These are phyloP conservation scores for Oxyruncus cristatus DNA, from an alignment of 2,113 vertebrate genomes.

Conservation along the genomic window DNA sequence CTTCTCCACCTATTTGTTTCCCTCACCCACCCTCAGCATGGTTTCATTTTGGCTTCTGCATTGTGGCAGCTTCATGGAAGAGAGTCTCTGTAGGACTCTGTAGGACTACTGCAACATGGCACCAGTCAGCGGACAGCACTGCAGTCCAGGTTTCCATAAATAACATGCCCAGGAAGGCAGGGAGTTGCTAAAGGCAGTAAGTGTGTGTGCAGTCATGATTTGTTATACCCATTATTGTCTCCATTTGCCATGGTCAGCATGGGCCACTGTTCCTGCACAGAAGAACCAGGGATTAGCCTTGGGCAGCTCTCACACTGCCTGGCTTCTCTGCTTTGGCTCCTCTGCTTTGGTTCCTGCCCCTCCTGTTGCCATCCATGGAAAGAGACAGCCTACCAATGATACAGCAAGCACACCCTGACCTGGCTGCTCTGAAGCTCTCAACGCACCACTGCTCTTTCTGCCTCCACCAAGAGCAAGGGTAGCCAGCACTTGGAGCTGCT, in stretches of 20 bases:
- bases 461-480: background rate
- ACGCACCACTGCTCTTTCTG: background rate
- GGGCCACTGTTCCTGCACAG: background rate
- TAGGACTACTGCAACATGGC: background rate
- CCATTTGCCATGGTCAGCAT: rapidly evolving
- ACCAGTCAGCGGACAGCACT: background rate
- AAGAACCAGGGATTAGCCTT: background rate
- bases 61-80: background rate
- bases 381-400: too few relatives aligned
- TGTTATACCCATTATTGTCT: rapidly evolving
- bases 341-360: background rate
- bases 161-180: background rate
- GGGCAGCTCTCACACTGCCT: background rate
- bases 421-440: background rate
- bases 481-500: background rate
- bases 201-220: background rate
- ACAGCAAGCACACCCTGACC: background rate
- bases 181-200: background rate
- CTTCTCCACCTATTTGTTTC: background rate
- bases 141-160: background rate
- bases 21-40: background rate
- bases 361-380: background rate
- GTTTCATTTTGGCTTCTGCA: background rate
- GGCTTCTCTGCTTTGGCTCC: background rate
- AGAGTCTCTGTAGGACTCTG: background rate